phyloP scores from a whole-genome alignment of 2,113 vertebrate species.

The Plotosus lineatus region DNA sequence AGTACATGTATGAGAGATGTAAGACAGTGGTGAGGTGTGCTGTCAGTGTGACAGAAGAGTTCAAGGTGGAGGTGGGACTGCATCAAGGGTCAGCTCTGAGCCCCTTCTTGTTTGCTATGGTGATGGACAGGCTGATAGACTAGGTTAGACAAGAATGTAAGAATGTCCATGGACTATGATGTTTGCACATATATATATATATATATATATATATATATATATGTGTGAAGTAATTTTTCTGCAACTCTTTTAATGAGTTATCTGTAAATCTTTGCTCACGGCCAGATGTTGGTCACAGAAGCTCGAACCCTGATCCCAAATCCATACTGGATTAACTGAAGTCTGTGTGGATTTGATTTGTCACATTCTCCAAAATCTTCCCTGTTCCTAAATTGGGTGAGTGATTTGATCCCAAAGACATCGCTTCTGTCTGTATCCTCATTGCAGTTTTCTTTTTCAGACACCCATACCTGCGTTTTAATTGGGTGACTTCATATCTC shows the following conservation, averaged over 20 bases:
- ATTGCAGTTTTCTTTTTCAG: neutral
- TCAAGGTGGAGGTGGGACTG: too few relatives aligned
- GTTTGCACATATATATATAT: neutral
- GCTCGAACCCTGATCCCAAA: conserved; percentile 37
- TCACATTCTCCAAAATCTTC: conserved; percentile 49
- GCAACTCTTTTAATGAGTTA: conserved; percentile 26
- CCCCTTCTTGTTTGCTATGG: too few relatives aligned
- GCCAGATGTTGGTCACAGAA: conserved; percentile 20
- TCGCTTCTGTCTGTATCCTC: neutral
- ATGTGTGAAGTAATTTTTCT: conserved; percentile 8
- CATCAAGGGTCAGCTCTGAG: too few relatives aligned
- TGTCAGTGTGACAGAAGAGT: too few relatives aligned
- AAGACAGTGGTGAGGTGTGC: too few relatives aligned
- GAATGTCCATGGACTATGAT: conserved; percentile 23
- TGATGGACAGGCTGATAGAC: too few relatives aligned
- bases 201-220: neutral
- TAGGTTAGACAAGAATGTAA: too few relatives aligned
- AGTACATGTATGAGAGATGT: too few relatives aligned
- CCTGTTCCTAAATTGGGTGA: conserved; percentile 23
- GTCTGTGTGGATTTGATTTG: conserved; percentile 51
- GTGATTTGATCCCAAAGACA: neutral
- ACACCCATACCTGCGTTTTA: neutral
- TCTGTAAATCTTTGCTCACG: conserved; percentile 34
- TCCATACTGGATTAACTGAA: conserved; percentile 49
- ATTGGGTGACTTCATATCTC: neutral